Base-by-base conservation (phyloP, 2,113 vertebrate species). In the Phalacrocorax aristotelis region DNA sequence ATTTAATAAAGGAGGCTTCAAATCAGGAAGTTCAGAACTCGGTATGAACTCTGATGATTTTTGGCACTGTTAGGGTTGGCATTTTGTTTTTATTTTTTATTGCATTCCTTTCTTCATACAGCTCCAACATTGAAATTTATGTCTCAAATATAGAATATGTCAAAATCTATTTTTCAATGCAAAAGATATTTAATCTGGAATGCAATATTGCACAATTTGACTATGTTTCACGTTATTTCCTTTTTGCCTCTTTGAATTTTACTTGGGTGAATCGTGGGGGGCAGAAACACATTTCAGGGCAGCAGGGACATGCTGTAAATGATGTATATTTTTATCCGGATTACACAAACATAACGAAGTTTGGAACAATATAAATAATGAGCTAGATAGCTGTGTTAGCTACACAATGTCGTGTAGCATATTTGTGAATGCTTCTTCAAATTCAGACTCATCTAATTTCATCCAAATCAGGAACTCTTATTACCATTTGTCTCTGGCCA, bases 91-190 rank as follows among this genome's bases (percentile, higher is more conserved):
- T 8, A 6, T 22, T 71, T 74, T 80, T 72, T 34, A 17, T 42
- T 71, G 20, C 3, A n/a, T 60, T 68, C 2, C 16, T 30, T 65
- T 60, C 20, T 72, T 65, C 30, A n/a, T 11, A 5, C 14, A 5
- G 4, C 18, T 76, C 32, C 29, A 64, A 44, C 23, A n/a, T 1
- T 32, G 27, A 72, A 16, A 66, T 61, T 30, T 46, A 15, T 4
- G 0, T 4, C 11, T 49, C 13, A 57, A 30, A 40, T 34, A 54
- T 4, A 64, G 65, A 76, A 65, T 2, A 1, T 40, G 10, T 19
- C 42, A 36, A 82, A 78, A 76, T 48, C 18, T 25, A 5, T 61
- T 30, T 55, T 79, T 32, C n/a, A 23, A 2, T 19, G 13, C 6
- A 6, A 9, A 44, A 48, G 23, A 22, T 34, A 57, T 15, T 83